phyloP scores from a whole-genome alignment of 2,888 invertebrate genomes.

The Chrysotoxum bicinctum region DNA sequence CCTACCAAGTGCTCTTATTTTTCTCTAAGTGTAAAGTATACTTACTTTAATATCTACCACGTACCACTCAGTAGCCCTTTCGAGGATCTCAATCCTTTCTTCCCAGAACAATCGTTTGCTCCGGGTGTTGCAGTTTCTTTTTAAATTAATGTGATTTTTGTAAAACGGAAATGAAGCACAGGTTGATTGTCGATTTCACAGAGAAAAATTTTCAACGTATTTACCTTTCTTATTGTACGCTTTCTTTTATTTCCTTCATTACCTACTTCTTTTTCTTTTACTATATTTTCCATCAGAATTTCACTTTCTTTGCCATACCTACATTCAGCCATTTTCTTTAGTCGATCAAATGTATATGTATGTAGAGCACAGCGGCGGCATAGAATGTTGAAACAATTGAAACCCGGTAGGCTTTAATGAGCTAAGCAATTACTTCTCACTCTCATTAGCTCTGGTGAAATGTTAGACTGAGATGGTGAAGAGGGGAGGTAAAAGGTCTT shows the following conservation, averaged over 20 bases:
- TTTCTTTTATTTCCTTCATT: background rate
- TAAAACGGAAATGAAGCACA: slow-evolving; percentile 12
- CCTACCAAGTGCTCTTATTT: background rate
- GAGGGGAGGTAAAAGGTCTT: background rate
- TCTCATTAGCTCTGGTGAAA: slow-evolving; percentile 22
- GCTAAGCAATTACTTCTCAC: slow-evolving; percentile 66
- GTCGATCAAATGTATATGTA: background rate
- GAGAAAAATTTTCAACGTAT: slow-evolving; percentile 9
- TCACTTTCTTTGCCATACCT: background rate
- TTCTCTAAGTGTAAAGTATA: background rate
- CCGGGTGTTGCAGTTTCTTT: background rate
- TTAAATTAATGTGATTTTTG: slow-evolving; percentile 18
- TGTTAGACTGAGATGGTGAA: background rate
- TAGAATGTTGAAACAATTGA: slow-evolving; percentile 12
- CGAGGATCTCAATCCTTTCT: slow-evolving; percentile 3
- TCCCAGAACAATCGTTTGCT: background rate
- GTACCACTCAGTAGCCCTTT: background rate
- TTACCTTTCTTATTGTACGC: background rate
- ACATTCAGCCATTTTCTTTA: background rate
- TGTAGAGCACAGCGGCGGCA: background rate
- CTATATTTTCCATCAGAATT: background rate
- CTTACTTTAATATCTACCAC: background rate
- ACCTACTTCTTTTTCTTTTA: background rate
- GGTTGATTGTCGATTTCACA: slow-evolving; percentile 19
- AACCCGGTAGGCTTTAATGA: slow-evolving; percentile 61